These are phyloP conservation scores for Heptranchias perlo DNA, from an alignment of 2,113 vertebrate genomes.

Conservation along the genomic window DNA sequence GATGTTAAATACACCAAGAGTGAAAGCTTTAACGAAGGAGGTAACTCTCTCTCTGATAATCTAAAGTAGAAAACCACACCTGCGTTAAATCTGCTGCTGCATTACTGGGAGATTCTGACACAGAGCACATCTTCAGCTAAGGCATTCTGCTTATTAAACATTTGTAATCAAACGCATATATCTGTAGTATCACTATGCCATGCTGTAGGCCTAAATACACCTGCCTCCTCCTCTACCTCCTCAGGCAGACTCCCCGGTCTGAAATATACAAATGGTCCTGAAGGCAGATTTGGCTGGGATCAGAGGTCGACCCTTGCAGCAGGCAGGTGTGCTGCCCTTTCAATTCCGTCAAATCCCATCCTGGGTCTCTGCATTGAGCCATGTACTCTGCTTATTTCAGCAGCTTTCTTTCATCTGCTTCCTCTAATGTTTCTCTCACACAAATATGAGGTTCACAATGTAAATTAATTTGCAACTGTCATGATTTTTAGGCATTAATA, in stretches of 20 bases:
- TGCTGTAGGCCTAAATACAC: not conserved
- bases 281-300: not conserved
- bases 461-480: not conserved
- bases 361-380: not conserved
- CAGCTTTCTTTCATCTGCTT: not conserved
- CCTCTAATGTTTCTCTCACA: not conserved
- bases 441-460: not conserved
- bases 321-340: not conserved
- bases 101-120: conserved; percentile 77
- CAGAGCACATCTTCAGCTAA: conserved; percentile 80
- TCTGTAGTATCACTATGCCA: conserved; percentile 65
- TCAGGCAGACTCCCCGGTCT: not conserved
- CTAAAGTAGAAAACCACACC: conserved; percentile 61
- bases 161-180: conserved; percentile 82
- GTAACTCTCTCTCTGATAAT: not conserved
- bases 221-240: too few relatives aligned
- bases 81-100: conserved; percentile 66
- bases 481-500: not conserved
- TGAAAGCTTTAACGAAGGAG: not conserved
- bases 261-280: not conserved
- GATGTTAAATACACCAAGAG: not conserved
- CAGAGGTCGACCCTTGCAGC: not conserved
- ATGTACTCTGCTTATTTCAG: not conserved
- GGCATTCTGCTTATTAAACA: conserved; percentile 84
- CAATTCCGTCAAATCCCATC: not conserved